These are phyloP conservation scores for Manis crassicaudata DNA, from an alignment of 2,797 vertebrate genomes.

Conservation along the genomic window DNA sequence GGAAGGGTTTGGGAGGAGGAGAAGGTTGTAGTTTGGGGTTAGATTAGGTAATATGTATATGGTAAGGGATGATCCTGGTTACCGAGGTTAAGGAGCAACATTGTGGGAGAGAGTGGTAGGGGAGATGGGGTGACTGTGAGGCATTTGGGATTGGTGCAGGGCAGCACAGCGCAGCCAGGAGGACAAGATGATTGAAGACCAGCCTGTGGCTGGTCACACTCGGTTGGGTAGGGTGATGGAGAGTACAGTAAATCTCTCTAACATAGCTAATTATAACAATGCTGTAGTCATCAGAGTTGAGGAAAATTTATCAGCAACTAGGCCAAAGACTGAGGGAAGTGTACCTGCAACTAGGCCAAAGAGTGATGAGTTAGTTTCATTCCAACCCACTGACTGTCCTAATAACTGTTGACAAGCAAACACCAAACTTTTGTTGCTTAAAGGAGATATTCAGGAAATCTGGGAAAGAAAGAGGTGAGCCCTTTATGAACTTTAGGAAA, in stretches of 20 bases:
- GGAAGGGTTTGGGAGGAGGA: neutral
- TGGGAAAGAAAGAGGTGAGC: neutral
- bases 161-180: neutral
- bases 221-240: neutral
- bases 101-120: neutral
- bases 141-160: neutral
- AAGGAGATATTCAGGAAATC: neutral
- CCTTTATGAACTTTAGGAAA: neutral
- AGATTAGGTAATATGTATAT: neutral
- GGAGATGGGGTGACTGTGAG: neutral
- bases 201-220: neutral
- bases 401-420: neutral
- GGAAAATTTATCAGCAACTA: constrained; percentile 36
- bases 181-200: neutral
- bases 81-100: neutral
- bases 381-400: neutral
- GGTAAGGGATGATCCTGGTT: neutral
- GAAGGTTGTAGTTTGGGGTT: neutral
- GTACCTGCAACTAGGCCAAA: neutral
- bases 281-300: constrained; percentile 11
- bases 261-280: constrained; percentile 37
- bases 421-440: neutral
- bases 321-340: neutral
- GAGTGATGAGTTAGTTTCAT: constrained; percentile 6
- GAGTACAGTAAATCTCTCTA: neutral